Evolutionary conservation across 2,113 vertebrate genomes (phyloP).

Genomic region (Piprites chloris): DNA sequence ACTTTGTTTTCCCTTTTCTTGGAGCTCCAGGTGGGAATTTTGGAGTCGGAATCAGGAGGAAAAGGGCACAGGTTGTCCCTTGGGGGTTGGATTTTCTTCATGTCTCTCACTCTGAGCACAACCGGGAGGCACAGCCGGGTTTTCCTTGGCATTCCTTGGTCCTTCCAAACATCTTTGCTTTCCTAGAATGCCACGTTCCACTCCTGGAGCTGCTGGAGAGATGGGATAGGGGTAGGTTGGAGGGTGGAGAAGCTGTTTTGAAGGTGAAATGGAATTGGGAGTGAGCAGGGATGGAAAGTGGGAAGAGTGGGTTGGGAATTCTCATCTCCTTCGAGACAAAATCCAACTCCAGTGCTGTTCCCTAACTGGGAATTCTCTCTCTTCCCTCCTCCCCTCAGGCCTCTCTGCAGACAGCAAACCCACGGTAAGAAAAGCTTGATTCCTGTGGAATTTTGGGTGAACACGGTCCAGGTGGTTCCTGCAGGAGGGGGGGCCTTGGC

Average conservation of each 20-base stretch:
- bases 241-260: no score
- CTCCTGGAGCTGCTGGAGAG: not conserved
- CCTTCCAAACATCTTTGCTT: not conserved
- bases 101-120: no score
- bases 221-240: not conserved
- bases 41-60: not conserved
- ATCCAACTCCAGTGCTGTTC: not conserved
- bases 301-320: not conserved
- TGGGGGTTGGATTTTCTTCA: not conserved
- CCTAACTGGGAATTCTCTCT: not conserved
- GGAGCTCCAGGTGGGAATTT: not conserved
- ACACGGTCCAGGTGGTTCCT: not conserved
- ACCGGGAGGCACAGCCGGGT: not conserved
- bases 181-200: not conserved
- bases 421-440: conserved; percentile 55
- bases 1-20: not conserved
- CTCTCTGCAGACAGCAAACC: conserved; percentile 69
- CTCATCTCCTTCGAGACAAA: not conserved
- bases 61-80: not conserved
- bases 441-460: not conserved
- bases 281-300: not conserved
- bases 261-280: not conserved
- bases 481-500: no score
- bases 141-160: not conserved
- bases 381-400: conserved; percentile 22